Conservation (phyloP, 2,797 vertebrate genomes). For the Lutjanus campechanus region DNA sequence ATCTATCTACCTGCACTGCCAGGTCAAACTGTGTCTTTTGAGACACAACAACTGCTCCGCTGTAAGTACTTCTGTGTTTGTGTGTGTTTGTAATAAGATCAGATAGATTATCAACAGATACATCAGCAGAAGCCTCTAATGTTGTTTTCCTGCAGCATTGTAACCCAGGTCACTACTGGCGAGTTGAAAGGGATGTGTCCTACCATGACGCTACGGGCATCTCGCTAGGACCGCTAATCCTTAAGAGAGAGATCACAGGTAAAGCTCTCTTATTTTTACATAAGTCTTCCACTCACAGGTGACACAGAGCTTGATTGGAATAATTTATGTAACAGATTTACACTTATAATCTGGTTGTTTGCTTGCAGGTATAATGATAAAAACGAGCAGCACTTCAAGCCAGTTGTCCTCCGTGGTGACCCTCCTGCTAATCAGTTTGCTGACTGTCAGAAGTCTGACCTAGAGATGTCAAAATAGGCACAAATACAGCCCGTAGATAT, state of each 20-base stretch:
- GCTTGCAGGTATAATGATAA: too few relatives aligned
- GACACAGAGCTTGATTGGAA: neutral
- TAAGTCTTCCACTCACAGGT: neutral
- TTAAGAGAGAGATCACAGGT: neutral
- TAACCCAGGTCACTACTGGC: conserved; percentile 20
- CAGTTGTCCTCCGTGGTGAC: too few relatives aligned
- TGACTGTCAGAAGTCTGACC: too few relatives aligned
- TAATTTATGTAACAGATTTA: neutral
- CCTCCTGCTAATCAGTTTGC: too few relatives aligned
- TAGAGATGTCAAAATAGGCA: too few relatives aligned
- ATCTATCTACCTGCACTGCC: conserved; percentile 73
- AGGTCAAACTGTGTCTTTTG: conserved; percentile 69
- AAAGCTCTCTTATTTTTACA: neutral
- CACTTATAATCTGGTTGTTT: too few relatives aligned
- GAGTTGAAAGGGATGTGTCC: conserved; percentile 19
- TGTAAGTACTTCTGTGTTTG: conserved; percentile 42
- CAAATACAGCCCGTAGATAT: too few relatives aligned
- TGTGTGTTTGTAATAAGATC: neutral
- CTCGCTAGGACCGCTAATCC: conserved; percentile 64
- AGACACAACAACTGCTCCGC: conserved; percentile 54
- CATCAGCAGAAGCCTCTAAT: neutral
- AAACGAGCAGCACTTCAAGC: too few relatives aligned
- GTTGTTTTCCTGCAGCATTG: conserved; percentile 63
- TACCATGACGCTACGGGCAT: conserved; percentile 47
- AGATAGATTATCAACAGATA: neutral